Base-by-base conservation (phyloP, 2,888 invertebrate species). In the Oscheius sp. region DNA sequence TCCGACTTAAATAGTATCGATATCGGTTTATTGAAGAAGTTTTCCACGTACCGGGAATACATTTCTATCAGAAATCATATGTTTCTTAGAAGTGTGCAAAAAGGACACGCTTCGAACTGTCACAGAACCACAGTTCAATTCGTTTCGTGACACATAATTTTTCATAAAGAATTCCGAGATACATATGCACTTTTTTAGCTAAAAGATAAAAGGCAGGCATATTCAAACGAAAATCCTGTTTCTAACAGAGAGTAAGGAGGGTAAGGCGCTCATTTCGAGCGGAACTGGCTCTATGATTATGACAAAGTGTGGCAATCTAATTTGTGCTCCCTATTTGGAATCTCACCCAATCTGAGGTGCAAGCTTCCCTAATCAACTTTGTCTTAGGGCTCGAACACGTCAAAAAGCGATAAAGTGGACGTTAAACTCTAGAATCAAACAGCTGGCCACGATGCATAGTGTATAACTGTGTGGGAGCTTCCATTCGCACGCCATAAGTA, bases 261-360 rank as follows among this genome's bases (percentile, higher is more conserved):
- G 4, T 42, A 42, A 42, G 55, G 32, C 53, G 68, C 35, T 68
- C 55, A 68, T 68, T 68, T 37, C 32, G 55, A 33, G 53, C 68
- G 37, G 55, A 55, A 55, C 68, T 35, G 55, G 48, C 63, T 7
- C 68, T 68, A 53, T 68, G 68, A 68, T 68, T 68, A 68, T 68
- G 68, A 68, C 53, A 68, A 68, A 68, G 68, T 68, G 65, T 65
- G 68, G 21, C 68, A 55, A 68, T 68, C 53, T 32, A 35, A 68
- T 68, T 68, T 68, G 48, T 42, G 42, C 4, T 51, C 35, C 37
- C 68, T 53, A 68, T 32, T 21, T 68, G 68, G 68, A 68, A 68
- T 53, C 55, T 68, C 32, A 68, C 42, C 55, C 68, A 68, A 68
- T 68, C 68, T 68, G 68, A 68, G 68, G 68, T 68, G 55, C 53